Conservation (phyloP, 2,888 invertebrate species). For the Psococerastis gibbosa region DNA sequence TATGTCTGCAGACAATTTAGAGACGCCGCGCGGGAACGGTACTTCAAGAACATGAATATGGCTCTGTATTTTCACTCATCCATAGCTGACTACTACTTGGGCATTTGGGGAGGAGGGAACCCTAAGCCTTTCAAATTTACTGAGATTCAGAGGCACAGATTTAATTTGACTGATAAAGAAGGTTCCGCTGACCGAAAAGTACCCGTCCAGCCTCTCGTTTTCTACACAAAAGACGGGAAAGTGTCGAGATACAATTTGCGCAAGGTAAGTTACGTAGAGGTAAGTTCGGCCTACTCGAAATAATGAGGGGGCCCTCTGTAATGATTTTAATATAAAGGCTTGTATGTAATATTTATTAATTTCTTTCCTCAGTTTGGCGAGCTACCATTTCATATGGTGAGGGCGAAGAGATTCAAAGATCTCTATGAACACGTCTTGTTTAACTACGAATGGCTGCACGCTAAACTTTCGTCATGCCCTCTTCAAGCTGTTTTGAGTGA, state of each 20-base stretch:
- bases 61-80: conserved; percentile 92
- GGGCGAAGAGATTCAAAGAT: conserved; percentile 77
- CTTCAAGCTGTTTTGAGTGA: conserved; percentile 86
- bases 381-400: conserved; percentile 82
- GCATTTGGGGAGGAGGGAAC: conserved; percentile 87
- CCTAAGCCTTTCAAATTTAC: conserved; percentile 95
- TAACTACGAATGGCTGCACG: conserved; percentile 94
- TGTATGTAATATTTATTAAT: not conserved
- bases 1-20: conserved; percentile 55
- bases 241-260: conserved; percentile 81
- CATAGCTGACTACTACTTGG: conserved; percentile 94
- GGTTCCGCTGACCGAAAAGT: conserved; percentile 86
- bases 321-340: not conserved
- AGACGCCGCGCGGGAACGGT: conserved; percentile 82
- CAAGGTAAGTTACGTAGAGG: conserved; percentile 69
- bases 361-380: conserved; percentile 59
- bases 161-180: conserved; percentile 70
- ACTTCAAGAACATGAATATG: conserved; percentile 95
- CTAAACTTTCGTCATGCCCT: conserved; percentile 87
- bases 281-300: too few relatives aligned
- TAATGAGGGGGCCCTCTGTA: too few relatives aligned
- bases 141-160: conserved; percentile 85
- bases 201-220: conserved; percentile 81
- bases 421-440: conserved; percentile 83
- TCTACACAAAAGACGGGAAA: conserved; percentile 75